A percentile compares a stretch with the other conserved stretches of the same genome.
These are phyloP conservation scores for Odontomyia ornata DNA, from an alignment of 2,888 invertebrate species.

Conservation along the genomic window DNA sequence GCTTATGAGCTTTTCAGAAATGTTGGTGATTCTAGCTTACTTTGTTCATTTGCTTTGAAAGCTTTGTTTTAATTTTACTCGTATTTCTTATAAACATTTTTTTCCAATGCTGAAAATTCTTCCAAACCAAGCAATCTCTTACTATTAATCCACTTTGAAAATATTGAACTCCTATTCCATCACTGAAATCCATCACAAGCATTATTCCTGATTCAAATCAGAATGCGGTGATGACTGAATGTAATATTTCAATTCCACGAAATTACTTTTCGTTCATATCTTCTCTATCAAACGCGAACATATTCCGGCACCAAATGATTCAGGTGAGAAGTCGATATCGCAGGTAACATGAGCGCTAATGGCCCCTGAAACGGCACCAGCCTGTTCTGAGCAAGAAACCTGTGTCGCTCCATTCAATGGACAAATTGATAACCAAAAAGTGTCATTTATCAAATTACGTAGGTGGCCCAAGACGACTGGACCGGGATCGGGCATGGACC, in stretches of 20 bases:
- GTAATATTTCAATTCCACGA: not conserved
- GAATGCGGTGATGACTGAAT: not conserved
- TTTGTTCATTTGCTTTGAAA: too few species aligned
- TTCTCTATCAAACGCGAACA: slow-evolving; percentile 11
- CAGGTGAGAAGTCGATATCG: slow-evolving; percentile 32
- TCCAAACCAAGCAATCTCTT: too few species aligned
- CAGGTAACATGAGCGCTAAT: slow-evolving; percentile 33
- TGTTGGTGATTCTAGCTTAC: too few species aligned
- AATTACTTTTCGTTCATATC: not conserved
- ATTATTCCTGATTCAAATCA: too few species aligned
- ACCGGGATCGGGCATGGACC: too few species aligned
- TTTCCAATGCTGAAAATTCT: too few species aligned
- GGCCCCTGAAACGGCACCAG: slow-evolving; percentile 13
- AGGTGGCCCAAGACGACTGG: slow-evolving; percentile 38
- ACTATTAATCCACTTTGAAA: too few species aligned
- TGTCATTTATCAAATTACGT: slow-evolving; percentile 44
- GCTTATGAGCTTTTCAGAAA: too few species aligned
- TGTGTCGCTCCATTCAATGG: slow-evolving; percentile 11
- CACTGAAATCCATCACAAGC: too few species aligned
- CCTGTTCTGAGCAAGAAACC: not conserved
- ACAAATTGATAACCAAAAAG: slow-evolving; percentile 44
- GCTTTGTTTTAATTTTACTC: too few species aligned
- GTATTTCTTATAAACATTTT: too few species aligned
- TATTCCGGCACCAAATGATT: slow-evolving; percentile 5
- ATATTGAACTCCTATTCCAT: too few species aligned